Percentiles rank a stretch among this genome's conserved stretches.
phyloP scores from a whole-genome alignment of 2,113 vertebrate genomes.

The Galeopterus variegatus region DNA sequence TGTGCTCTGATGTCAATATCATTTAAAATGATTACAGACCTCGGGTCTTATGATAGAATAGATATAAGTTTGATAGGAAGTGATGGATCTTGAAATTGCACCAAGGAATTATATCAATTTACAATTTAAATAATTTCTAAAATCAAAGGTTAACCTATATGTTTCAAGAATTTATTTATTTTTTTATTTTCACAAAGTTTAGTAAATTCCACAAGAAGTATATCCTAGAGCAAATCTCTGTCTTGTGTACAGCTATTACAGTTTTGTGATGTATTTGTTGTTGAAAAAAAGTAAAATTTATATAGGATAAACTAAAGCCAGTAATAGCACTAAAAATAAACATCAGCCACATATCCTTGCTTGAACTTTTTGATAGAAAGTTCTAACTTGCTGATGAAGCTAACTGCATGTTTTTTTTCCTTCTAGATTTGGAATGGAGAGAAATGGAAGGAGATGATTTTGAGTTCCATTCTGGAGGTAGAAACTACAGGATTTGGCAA shows the following conservation, averaged over 20 bases:
- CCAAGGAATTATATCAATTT: background rate
- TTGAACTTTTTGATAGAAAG: background rate
- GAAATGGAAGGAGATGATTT: conserved; percentile 84
- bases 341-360: background rate
- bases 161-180: background rate
- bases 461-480: conserved; percentile 77
- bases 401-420: background rate
- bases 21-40: background rate
- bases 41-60: background rate
- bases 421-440: conserved; percentile 85
- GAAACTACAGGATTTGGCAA: background rate
- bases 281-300: background rate
- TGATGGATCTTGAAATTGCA: background rate
- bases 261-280: background rate
- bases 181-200: conserved; percentile 34
- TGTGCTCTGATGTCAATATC: background rate
- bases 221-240: background rate
- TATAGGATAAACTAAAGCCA: background rate
- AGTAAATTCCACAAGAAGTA: background rate
- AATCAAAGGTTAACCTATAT: background rate
- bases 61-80: background rate
- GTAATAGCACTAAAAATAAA: background rate
- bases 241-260: background rate
- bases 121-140: conserved; percentile 48
- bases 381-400: background rate